phyloP scores from a whole-genome alignment of 1,140 invertebrate genomes.

The Cotesia glomerata region DNA sequence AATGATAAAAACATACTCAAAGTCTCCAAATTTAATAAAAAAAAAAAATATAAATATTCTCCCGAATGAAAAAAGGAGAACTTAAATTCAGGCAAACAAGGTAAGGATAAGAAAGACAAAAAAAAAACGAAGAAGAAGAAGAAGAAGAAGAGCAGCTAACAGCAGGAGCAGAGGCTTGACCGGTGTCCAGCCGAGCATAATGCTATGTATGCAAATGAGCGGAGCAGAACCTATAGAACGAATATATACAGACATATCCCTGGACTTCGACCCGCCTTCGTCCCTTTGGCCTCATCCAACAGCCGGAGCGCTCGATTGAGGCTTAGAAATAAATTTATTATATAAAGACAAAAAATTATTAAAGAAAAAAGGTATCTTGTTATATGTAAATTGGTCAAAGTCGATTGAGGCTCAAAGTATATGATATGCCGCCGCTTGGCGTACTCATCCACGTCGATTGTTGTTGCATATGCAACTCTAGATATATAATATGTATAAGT shows the following conservation, averaged over 20 bases:
- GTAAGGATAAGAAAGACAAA: no score
- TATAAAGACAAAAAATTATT: slow-evolving; percentile 53
- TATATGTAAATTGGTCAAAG: slow-evolving; percentile 53
- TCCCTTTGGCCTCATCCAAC: slow-evolving; percentile 18
- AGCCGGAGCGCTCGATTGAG: slow-evolving; percentile 40
- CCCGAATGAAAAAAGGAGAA: neutral
- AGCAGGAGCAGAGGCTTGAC: slow-evolving; percentile 50
- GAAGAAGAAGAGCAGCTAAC: neutral
- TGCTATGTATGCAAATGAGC: slow-evolving; percentile 64
- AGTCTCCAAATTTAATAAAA: no score
- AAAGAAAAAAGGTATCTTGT: slow-evolving; percentile 59
- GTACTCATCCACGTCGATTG: slow-evolving; percentile 14
- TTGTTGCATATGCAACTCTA: neutral
- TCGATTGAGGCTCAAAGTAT: slow-evolving; percentile 39
- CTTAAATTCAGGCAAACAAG: no score
- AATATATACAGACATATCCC: slow-evolving; percentile 21
- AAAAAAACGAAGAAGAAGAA: neutral
- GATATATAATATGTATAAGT: neutral
- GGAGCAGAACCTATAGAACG: slow-evolving; percentile 52
- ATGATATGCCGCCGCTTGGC: slow-evolving; percentile 22
- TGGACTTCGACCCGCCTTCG: slow-evolving; percentile 33
- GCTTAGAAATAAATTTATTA: slow-evolving; percentile 51
- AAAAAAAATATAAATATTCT: slow-evolving; percentile 1
- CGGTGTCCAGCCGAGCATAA: slow-evolving; percentile 62
- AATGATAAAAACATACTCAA: no score